These are phyloP conservation scores for Drosophila recens DNA, from an alignment of 2,888 invertebrate genomes.

Conservation along the genomic window DNA sequence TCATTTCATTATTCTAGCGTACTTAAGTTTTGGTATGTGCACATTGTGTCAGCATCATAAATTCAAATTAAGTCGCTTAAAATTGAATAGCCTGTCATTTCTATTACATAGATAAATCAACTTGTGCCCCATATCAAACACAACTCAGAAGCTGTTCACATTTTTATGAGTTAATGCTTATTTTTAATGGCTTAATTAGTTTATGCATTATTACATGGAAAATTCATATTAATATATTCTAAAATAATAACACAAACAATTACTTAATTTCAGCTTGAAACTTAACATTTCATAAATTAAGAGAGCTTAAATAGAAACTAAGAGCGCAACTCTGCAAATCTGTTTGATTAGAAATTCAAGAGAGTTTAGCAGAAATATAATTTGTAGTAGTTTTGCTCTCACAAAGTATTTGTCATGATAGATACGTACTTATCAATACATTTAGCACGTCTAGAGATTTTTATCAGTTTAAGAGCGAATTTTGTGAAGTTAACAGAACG, in stretches of 20 bases:
- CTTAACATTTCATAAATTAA: conserved; percentile 19
- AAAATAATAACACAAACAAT: background rate
- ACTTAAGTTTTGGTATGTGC: conserved; percentile 18
- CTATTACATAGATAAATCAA: conserved; percentile 38
- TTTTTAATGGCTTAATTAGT: background rate
- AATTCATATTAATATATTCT: background rate
- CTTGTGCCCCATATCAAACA: conserved; percentile 8
- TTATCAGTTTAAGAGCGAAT: background rate
- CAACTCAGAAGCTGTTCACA: background rate
- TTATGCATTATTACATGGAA: background rate
- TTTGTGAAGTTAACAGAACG: background rate
- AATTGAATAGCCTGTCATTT: conserved; percentile 59
- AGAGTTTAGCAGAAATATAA: conserved; percentile 9
- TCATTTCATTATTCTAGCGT: conserved; percentile 17
- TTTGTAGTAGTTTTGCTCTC: conserved; percentile 9
- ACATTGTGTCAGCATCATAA: conserved; percentile 25
- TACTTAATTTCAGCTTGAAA: background rate
- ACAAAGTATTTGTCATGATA: background rate
- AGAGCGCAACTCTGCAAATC: conserved; percentile 15
- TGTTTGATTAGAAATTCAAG: conserved; percentile 25
- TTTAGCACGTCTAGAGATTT: conserved; percentile 8
- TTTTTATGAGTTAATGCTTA: background rate
- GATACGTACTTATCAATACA: background rate
- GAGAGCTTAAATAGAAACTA: conserved; percentile 17
- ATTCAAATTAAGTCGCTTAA: conserved; percentile 44